Evolutionary conservation across 2,113 vertebrate species (phyloP).

Genomic region (Mionectes macconnelli): DNA sequence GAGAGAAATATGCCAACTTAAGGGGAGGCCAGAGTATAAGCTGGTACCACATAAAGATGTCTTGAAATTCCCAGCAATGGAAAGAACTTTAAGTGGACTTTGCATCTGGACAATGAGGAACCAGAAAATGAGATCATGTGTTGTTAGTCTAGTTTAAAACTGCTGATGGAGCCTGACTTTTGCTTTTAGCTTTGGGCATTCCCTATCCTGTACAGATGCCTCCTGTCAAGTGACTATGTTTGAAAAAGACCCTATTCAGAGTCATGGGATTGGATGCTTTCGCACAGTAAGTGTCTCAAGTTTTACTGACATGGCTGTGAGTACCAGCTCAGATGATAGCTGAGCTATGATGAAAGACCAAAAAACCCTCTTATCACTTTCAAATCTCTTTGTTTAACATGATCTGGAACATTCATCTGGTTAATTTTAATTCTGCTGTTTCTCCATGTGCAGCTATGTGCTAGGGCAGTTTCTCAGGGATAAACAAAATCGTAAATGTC

Average conservation of each 20-base stretch:
- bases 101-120: neutral
- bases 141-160: neutral
- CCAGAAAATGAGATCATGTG: neutral
- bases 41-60: neutral
- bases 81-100: neutral
- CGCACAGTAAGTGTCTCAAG: neutral
- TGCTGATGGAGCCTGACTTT: neutral
- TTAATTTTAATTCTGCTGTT: neutral
- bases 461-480: neutral
- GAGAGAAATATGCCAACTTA: neutral
- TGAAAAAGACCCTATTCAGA: conserved; percentile 26
- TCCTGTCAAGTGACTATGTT: conserved; percentile 16
- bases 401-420: neutral
- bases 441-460: rapidly evolving
- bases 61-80: neutral
- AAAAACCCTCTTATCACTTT: neutral
- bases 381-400: neutral
- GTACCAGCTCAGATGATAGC: neutral
- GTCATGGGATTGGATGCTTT: neutral
- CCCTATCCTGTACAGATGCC: neutral
- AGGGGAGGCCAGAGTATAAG: neutral
- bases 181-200: neutral
- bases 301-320: neutral
- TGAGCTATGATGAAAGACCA: neutral
- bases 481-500: neutral